Conservation (phyloP, 2,888 invertebrate genomes). For the Cyclophora punctaria region DNA sequence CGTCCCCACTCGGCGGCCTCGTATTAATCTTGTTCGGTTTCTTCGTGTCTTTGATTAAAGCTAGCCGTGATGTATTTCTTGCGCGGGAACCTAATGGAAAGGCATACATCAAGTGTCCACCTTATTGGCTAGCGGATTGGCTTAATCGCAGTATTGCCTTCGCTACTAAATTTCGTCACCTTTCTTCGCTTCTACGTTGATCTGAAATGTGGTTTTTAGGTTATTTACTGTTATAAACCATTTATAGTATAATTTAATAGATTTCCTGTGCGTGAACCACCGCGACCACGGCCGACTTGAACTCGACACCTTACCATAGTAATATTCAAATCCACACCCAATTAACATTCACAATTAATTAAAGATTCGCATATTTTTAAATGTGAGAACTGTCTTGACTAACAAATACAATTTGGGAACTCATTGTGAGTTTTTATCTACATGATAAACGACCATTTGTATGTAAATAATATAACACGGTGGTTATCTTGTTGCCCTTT, state of each 20-base stretch:
- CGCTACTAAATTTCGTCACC: slow-evolving; percentile 49
- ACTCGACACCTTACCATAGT: not conserved
- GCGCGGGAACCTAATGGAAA: slow-evolving; percentile 68
- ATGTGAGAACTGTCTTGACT: slow-evolving; percentile 20
- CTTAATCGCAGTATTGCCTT: slow-evolving; percentile 59
- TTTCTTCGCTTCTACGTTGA: slow-evolving; percentile 12
- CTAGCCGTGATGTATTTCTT: slow-evolving; percentile 69
- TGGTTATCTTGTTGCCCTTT: slow-evolving; percentile 28
- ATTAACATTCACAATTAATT: slow-evolving; percentile 18
- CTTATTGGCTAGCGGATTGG: slow-evolving; percentile 67
- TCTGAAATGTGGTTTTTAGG: too few species aligned
- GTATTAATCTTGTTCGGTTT: slow-evolving; percentile 65
- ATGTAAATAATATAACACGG: slow-evolving; percentile 41
- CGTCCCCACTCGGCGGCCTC: slow-evolving; percentile 47
- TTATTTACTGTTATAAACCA: too few species aligned
- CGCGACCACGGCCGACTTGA: not conserved
- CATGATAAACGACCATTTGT: slow-evolving; percentile 37
- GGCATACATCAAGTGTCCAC: slow-evolving; percentile 71
- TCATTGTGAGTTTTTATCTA: slow-evolving; percentile 33
- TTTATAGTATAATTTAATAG: too few species aligned
- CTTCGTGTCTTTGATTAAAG: slow-evolving; percentile 70
- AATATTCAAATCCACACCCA: slow-evolving; percentile 1
- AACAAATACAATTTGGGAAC: slow-evolving; percentile 27
- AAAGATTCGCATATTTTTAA: slow-evolving; percentile 15
- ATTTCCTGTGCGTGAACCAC: not conserved